Percentiles rank a stretch among this genome's conserved stretches.
phyloP scores from a whole-genome alignment of 2,888 invertebrate genomes.

The Erynnis tages region DNA sequence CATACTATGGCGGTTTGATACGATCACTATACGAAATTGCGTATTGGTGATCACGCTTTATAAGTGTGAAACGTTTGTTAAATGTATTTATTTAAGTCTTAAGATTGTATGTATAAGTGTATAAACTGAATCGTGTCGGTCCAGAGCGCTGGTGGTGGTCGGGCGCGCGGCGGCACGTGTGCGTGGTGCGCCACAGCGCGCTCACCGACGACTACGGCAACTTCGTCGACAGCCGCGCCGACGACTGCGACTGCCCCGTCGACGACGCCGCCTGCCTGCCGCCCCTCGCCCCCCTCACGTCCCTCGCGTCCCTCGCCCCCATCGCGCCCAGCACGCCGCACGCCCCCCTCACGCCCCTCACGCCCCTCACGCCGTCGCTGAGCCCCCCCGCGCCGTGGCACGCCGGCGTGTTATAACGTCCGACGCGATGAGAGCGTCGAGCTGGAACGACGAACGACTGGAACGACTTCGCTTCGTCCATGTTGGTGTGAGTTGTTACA shows the following conservation, averaged over 20 bases:
- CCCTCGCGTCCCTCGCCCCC: slow-evolving; percentile 32
- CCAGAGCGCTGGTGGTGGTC: slow-evolving; percentile 65
- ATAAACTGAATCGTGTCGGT: too few relatives aligned
- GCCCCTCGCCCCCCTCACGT: slow-evolving; percentile 33
- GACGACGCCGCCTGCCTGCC: slow-evolving; percentile 34
- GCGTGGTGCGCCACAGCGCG: slow-evolving; percentile 65
- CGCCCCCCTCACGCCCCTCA: slow-evolving; percentile 21
- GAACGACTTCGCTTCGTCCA: too few relatives aligned
- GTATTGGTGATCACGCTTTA: too few relatives aligned
- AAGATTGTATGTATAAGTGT: too few relatives aligned
- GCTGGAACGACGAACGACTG: too few relatives aligned
- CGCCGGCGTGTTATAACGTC: slow-evolving; percentile 35
- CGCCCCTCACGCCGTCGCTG: slow-evolving; percentile 21
- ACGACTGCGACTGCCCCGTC: slow-evolving; percentile 70
- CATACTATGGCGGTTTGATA: too few relatives aligned
- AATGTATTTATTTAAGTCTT: too few relatives aligned
- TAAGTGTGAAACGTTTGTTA: too few relatives aligned
- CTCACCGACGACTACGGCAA: slow-evolving; percentile 80
- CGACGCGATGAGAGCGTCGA: too few relatives aligned
- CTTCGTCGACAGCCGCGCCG: slow-evolving; percentile 67
- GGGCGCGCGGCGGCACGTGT: slow-evolving; percentile 65
- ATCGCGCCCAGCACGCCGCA: slow-evolving; percentile 27
- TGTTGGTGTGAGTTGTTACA: too few relatives aligned
- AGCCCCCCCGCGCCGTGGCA: slow-evolving; percentile 31
- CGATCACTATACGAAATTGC: too few relatives aligned